A percentile compares a stretch with the other conserved stretches of the same genome.
Evolutionary conservation across 2,797 vertebrate species (phyloP).

Genomic region (Takifugu rubripes): DNA sequence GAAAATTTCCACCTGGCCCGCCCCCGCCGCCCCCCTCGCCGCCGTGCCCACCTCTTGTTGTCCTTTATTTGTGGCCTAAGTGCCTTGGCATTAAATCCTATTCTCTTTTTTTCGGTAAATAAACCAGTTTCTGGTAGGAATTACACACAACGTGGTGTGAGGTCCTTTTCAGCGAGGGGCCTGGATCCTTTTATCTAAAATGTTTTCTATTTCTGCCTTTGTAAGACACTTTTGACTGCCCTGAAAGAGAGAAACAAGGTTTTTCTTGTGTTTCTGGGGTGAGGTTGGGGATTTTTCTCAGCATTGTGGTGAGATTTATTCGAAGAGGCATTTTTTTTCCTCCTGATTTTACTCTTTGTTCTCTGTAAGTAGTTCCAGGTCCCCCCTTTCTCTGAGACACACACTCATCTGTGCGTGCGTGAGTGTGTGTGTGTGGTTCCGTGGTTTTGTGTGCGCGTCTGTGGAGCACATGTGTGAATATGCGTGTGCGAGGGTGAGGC

Average conservation of each 20-base stretch:
- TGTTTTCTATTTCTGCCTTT: constrained; percentile 86
- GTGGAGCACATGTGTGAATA: constrained; percentile 43
- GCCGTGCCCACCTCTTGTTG: constrained; percentile 66
- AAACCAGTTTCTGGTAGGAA: constrained; percentile 83
- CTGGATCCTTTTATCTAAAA: constrained; percentile 83
- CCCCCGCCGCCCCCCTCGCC: constrained; percentile 39
- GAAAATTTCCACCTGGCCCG: constrained; percentile 54
- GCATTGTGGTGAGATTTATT: constrained; percentile 84
- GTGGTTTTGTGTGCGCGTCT: constrained; percentile 39
- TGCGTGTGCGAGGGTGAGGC: constrained; percentile 48
- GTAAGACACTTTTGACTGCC: constrained; percentile 83
- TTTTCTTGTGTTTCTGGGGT: constrained; percentile 79
- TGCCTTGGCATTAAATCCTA: constrained; percentile 81
- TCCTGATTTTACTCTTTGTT: constrained; percentile 81
- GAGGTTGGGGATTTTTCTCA: constrained; percentile 78
- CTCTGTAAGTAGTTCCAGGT: constrained; percentile 81
- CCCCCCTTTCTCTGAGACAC: constrained; percentile 50
- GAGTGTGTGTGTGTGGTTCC: constrained; percentile 30
- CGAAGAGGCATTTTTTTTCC: constrained; percentile 79
- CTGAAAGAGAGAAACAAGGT: constrained; percentile 82
- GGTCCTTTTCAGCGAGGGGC: constrained; percentile 80
- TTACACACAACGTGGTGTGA: constrained; percentile 85
- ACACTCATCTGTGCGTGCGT: constrained; percentile 34
- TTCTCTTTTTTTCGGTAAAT: constrained; percentile 81
- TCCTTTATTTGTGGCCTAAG: constrained; percentile 78